Evolutionary conservation across 2,797 vertebrate genomes (phyloP).

Genomic region (Myotis vivesi): DNA sequence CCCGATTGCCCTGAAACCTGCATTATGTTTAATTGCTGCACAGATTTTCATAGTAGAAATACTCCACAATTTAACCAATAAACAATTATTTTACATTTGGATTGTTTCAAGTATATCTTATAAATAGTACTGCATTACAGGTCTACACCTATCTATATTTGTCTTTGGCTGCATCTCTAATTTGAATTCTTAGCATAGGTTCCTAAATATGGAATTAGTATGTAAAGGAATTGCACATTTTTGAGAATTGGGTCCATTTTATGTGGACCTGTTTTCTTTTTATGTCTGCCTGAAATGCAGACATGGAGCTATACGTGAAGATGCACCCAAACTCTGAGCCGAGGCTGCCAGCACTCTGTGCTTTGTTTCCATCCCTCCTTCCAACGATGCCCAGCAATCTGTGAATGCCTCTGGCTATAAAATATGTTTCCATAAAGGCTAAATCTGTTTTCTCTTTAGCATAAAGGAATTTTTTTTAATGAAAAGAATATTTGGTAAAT

Average conservation of each 20-base stretch:
- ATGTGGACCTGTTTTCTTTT: neutral
- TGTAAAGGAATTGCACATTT: neutral
- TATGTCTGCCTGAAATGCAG: neutral
- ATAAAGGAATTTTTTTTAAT: conserved; percentile 46
- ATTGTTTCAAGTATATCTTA: neutral
- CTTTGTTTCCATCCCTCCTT: neutral
- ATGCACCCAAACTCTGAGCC: neutral
- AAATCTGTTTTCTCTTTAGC: conserved; percentile 29
- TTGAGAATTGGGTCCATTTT: neutral
- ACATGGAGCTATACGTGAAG: neutral
- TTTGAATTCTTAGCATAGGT: neutral
- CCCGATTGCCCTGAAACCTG: neutral
- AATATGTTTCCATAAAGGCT: neutral
- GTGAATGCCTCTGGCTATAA: neutral
- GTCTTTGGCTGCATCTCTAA: conserved; percentile 10
- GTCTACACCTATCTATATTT: neutral
- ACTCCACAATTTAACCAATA: neutral
- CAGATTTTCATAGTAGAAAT: neutral
- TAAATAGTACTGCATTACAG: neutral
- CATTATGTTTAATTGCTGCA: neutral
- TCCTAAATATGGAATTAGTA: neutral
- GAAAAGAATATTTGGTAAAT: conserved; percentile 41
- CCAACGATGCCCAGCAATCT: neutral
- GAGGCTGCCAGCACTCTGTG: neutral
- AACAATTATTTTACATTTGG: neutral